Percentiles rank a stretch among this genome's conserved stretches.
phyloP scores from a whole-genome alignment of 2,113 vertebrate genomes.

The Psammodynastes pulverulentus region DNA sequence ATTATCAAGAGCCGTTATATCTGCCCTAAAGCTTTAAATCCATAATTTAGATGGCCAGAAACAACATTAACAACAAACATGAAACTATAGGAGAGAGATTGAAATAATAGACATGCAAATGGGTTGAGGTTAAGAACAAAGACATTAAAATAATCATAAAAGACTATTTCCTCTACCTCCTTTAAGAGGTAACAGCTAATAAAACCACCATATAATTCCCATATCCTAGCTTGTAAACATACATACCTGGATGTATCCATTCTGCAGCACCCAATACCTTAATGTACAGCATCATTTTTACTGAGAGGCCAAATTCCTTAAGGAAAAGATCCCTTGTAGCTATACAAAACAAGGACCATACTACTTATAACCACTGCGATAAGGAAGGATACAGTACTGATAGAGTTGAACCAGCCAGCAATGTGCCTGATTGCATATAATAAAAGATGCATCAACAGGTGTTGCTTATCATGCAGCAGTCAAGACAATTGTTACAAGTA shows the following conservation, averaged over 20 bases:
- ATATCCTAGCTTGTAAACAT: neutral
- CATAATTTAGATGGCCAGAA: neutral
- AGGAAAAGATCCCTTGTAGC: neutral
- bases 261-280: neutral
- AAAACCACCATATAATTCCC: neutral
- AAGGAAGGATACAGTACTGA: neutral
- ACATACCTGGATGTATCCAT: neutral
- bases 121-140: neutral
- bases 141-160: neutral
- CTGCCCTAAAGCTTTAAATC: neutral
- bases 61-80: neutral
- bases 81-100: neutral
- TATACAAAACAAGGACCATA: neutral
- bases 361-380: neutral
- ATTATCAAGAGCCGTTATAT: neutral
- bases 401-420: neutral
- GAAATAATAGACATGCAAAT: neutral
- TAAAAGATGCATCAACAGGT: neutral
- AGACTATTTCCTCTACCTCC: neutral
- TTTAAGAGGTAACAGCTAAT: neutral
- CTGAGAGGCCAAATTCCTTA: neutral
- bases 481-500: neutral
- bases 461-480: neutral
- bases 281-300: constrained; percentile 1
- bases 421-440: neutral